A percentile compares a stretch with the other conserved stretches of the same genome.
Evolutionary conservation across 2,888 invertebrate genomes (phyloP).

Genomic region (Phrixothrix hirtus): DNA sequence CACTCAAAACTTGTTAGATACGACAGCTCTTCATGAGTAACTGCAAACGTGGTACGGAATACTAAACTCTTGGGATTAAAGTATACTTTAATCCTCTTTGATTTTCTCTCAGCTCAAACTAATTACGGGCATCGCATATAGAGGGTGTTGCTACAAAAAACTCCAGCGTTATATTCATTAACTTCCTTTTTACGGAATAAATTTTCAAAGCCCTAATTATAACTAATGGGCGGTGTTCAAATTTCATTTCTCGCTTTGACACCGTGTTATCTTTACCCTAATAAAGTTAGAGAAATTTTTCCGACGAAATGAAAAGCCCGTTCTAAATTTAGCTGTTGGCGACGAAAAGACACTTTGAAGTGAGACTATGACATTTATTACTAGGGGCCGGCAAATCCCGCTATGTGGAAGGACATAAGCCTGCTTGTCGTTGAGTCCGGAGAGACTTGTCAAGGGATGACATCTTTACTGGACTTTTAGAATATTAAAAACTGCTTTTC

Average conservation of each 20-base stretch:
- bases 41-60: constrained; percentile 12
- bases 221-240: constrained; percentile 17
- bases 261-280: constrained; percentile 27
- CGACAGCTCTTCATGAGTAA: constrained; percentile 4
- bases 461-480: constrained; percentile 15
- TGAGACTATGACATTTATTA: constrained; percentile 38
- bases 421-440: constrained; percentile 34
- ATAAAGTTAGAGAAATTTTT: constrained; percentile 27
- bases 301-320: constrained; percentile 21
- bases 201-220: constrained; percentile 24
- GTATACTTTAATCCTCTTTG: constrained; percentile 16
- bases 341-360: constrained; percentile 25
- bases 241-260: constrained; percentile 29
- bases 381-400: constrained; percentile 34
- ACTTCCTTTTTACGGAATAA: constrained; percentile 14
- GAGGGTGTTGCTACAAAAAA: constrained; percentile 13
- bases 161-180: constrained; percentile 16
- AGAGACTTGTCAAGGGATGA: constrained; percentile 31
- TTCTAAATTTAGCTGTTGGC: constrained; percentile 23
- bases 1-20: constrained; percentile 9
- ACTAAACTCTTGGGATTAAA: constrained; percentile 15
- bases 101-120: constrained; percentile 11
- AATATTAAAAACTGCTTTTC: constrained; percentile 23
- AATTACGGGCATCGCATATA: constrained; percentile 20
- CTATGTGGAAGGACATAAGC: constrained; percentile 36